Base-by-base conservation (phyloP, 2,797 vertebrate genomes). In the Anas capensis region DNA sequence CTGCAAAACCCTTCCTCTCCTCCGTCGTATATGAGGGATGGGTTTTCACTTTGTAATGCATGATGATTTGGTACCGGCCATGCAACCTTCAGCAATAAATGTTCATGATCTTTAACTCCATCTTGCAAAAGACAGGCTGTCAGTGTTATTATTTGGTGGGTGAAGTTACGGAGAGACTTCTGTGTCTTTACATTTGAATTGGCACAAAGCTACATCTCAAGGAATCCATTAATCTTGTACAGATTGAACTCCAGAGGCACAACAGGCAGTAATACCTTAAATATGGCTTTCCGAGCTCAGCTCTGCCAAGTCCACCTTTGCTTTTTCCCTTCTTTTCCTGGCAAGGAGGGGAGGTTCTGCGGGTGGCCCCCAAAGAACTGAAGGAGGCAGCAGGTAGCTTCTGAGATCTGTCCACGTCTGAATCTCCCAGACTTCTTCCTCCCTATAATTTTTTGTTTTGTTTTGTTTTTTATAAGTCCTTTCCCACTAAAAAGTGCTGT, bases 251-350 rank as follows among this genome's bases (percentile, higher is more conserved):
- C 86, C 49, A 4, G 21, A 65, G 69, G 72, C 95, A 95, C 81
- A 83, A 72, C 88, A 93, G 84, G 89, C 76, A 88, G 92, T 95
- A 95, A 95, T 95, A 90, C 60, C 42, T 96, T 96, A 96, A 96
- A 92, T 95, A 87, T 14, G 65, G 42, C 65, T 87, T 95, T 96
- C 66, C 75, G 73, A 40, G 58, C 58, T 81, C 57, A 76, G n/a
- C 3, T 7, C 38, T 96, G 91, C 92, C 82, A 82, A 92, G 33
- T 93, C 82, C n/a, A 69, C 80, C 66, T 92, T 90, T 92, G 15
- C 71, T 44, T 80, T 87, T 89, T 49, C 44, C 71, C 2, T 75
- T 61, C 49, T 56, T 91, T 84, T 65, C 33, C 79, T 87, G 87
- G 77, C 60, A 94, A 94, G 72, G 82, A 82, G 65, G n/a, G 23